Percentiles rank a stretch among this genome's conserved stretches.
Evolutionary conservation across 1,140 invertebrate genomes (phyloP).

Genomic region (Saccostrea cuccullata): DNA sequence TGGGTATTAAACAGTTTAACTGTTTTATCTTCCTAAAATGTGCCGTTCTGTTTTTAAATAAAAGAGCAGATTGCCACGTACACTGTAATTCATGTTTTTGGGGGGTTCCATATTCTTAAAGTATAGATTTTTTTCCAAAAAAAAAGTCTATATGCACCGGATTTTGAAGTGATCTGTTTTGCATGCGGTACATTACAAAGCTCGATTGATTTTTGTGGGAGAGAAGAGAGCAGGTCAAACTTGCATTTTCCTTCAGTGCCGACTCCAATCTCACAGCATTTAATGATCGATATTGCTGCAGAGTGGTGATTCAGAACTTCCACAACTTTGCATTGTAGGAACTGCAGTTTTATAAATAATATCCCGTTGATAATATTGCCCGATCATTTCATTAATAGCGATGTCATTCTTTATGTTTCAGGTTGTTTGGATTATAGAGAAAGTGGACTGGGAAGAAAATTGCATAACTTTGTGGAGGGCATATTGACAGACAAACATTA

Average conservation of each 20-base stretch:
- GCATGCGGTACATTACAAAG: not conserved
- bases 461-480: not conserved
- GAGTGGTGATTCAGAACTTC: conserved; percentile 22
- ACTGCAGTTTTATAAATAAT: not conserved
- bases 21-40: not conserved
- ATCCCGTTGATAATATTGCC: not conserved
- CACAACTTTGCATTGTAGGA: not conserved
- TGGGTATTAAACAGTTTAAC: not conserved
- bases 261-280: not conserved
- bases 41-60: not conserved
- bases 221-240: conserved; percentile 24
- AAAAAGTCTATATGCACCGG: not conserved
- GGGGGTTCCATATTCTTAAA: not conserved
- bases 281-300: conserved; percentile 20
- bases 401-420: not conserved
- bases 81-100: too few species aligned
- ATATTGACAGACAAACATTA: not conserved
- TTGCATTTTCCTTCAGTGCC: conserved; percentile 9
- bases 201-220: conserved; percentile 2
- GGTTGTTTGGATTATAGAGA: not conserved
- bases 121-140: not conserved
- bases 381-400: not conserved
- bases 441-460: not conserved
- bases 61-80: not conserved
- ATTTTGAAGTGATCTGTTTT: conserved; percentile 27